These are phyloP conservation scores for Philereme vetulata DNA, from an alignment of 2,888 invertebrate species.

Conservation along the genomic window DNA sequence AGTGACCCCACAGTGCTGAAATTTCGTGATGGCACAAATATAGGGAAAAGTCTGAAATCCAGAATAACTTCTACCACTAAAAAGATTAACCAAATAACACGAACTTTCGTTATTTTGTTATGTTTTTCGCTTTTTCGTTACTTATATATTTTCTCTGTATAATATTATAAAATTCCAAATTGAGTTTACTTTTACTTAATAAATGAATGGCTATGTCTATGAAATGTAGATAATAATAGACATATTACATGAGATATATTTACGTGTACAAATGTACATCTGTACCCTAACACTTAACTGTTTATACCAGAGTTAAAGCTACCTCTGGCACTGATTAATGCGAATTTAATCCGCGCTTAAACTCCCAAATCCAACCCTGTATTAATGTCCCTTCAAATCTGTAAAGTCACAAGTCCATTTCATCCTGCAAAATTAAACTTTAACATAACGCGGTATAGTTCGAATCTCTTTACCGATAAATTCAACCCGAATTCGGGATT, in stretches of 20 bases:
- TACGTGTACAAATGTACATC: slow-evolving; percentile 57
- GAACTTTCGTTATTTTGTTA: no score
- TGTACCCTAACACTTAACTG: slow-evolving; percentile 82
- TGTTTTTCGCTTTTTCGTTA: no score
- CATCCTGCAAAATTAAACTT: slow-evolving; percentile 55
- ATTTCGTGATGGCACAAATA: no score
- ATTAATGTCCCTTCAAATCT: slow-evolving; percentile 80
- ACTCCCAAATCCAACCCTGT: slow-evolving; percentile 84
- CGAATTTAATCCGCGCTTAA: slow-evolving; percentile 87
- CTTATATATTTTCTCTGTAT: no score
- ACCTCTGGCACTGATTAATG: slow-evolving; percentile 87
- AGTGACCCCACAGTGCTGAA: no score
- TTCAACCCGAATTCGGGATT: slow-evolving; percentile 54
- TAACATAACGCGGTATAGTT: slow-evolving; percentile 46
- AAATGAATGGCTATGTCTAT: no score
- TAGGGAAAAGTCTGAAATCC: no score
- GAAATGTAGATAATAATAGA: no score
- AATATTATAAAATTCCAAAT: no score
- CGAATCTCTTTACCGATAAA: slow-evolving; percentile 40
- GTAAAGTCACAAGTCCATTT: slow-evolving; percentile 70
- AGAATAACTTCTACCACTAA: no score
- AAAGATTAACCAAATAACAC: no score
- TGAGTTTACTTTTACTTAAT: no score
- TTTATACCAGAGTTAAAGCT: slow-evolving; percentile 82
- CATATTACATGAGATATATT: slow-evolving; percentile 6